phyloP scores from a whole-genome alignment of 1,140 invertebrate genomes.

The Rhysida immarginata region DNA sequence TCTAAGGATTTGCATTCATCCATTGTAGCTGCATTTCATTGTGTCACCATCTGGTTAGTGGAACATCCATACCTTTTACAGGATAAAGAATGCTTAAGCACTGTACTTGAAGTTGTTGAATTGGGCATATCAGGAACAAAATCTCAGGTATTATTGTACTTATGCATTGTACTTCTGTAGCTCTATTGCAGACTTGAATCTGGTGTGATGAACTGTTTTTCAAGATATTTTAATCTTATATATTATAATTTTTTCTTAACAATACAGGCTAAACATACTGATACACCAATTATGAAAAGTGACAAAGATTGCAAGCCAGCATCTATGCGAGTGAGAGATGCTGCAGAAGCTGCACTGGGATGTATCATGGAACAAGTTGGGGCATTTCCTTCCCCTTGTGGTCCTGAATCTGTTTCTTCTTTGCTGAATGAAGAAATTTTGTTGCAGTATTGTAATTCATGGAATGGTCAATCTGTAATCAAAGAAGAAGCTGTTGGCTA shows the following conservation, averaged over 20 bases:
- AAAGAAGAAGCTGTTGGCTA: conserved; percentile 40
- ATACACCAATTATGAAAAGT: conserved; percentile 80
- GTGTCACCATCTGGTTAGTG: conserved; percentile 80
- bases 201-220: background rate
- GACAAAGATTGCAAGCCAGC: conserved; percentile 91
- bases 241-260: conserved; percentile 8
- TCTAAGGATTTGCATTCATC: conserved; percentile 96
- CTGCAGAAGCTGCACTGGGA: conserved; percentile 79
- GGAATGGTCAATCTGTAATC: conserved; percentile 32
- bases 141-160: conserved; percentile 39
- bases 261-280: conserved; percentile 69
- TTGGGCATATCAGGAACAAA: conserved; percentile 93
- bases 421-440: conserved; percentile 74
- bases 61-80: conserved; percentile 71
- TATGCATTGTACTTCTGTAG: background rate
- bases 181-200: no score
- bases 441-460: conserved; percentile 54
- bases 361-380: conserved; percentile 79
- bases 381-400: conserved; percentile 67
- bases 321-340: conserved; percentile 87
- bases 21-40: conserved; percentile 86
- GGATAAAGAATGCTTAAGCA: conserved; percentile 80
- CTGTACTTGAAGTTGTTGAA: conserved; percentile 90
- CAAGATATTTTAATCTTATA: background rate
- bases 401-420: conserved; percentile 66